Evolutionary conservation across 2,113 vertebrate genomes (phyloP).

Genomic region (Ctenodactylus gundi): DNA sequence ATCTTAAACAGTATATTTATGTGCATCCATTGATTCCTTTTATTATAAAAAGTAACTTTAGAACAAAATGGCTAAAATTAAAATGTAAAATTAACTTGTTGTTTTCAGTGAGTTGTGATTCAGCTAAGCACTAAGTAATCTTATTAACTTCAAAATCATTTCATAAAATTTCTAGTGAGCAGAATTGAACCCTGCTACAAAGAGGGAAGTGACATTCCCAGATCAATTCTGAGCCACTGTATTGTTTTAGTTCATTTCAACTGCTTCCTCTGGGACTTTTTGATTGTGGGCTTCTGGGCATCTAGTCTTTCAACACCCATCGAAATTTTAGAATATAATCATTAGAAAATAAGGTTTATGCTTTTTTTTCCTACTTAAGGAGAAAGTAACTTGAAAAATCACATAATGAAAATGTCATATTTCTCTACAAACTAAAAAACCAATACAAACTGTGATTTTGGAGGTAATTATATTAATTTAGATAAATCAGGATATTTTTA

Average conservation of each 20-base stretch:
- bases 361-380: slow-evolving; percentile 8
- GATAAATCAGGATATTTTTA: too few relatives aligned
- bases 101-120: slow-evolving; percentile 40
- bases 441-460: slow-evolving; percentile 36
- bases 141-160: slow-evolving; percentile 60
- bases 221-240: slow-evolving; percentile 73
- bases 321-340: slow-evolving; percentile 53
- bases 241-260: slow-evolving; percentile 69
- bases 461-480: slow-evolving; percentile 19
- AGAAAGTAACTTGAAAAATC: slow-evolving; percentile 40
- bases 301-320: slow-evolving; percentile 35
- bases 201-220: slow-evolving; percentile 77
- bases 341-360: slow-evolving; percentile 29
- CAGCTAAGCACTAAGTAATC: slow-evolving; percentile 2
- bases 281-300: slow-evolving; percentile 40
- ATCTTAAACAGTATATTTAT: not conserved
- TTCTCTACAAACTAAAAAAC: slow-evolving; percentile 43
- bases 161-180: slow-evolving; percentile 67
- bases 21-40: not conserved
- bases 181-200: slow-evolving; percentile 41
- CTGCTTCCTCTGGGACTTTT: slow-evolving; percentile 65
- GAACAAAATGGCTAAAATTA: not conserved
- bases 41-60: slow-evolving; percentile 4
- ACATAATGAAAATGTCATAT: slow-evolving; percentile 45
- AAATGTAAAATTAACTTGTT: slow-evolving; percentile 60